Conservation (phyloP, 2,113 vertebrate genomes). For the Eurypyga helias region DNA sequence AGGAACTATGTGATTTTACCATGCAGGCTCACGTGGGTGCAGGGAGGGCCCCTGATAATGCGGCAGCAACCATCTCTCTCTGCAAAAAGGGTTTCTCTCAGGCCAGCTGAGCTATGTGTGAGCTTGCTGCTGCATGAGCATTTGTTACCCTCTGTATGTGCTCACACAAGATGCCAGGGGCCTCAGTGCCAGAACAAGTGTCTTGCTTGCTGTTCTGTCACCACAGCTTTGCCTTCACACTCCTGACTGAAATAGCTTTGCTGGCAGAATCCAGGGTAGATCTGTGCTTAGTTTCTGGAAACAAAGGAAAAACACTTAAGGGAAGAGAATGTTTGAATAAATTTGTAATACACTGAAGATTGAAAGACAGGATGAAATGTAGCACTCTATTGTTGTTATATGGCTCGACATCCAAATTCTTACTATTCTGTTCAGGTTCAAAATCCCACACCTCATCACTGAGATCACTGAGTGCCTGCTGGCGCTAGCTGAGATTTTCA, state of each 20-base stretch:
- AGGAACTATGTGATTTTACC: fast-evolving
- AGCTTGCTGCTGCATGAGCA: background rate
- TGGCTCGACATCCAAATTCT: background rate
- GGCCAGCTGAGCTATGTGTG: background rate
- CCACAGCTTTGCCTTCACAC: constrained; percentile 30
- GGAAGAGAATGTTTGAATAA: constrained; percentile 45
- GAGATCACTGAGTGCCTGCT: background rate
- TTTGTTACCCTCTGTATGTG: background rate
- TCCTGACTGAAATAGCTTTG: constrained; percentile 46
- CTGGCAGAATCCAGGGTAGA: constrained; percentile 23
- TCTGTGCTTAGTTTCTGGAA: constrained; percentile 14
- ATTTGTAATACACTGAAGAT: background rate
- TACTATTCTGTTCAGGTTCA: background rate
- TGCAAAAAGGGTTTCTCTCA: background rate
- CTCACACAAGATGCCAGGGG: constrained; percentile 6
- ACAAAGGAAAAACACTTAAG: constrained; percentile 53
- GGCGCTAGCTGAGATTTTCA: background rate
- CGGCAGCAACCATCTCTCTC: background rate
- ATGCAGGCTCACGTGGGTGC: fast-evolving
- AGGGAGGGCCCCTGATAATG: background rate
- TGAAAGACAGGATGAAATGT: constrained; percentile 34
- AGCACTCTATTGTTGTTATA: background rate
- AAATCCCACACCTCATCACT: background rate
- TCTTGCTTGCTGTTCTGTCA: constrained; percentile 55
- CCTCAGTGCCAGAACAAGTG: constrained; percentile 35